Evolutionary conservation across 2,888 invertebrate genomes (phyloP), one percentile per base, ranked within the genome.

Genomic region (Parthenolecanium corni): DNA sequence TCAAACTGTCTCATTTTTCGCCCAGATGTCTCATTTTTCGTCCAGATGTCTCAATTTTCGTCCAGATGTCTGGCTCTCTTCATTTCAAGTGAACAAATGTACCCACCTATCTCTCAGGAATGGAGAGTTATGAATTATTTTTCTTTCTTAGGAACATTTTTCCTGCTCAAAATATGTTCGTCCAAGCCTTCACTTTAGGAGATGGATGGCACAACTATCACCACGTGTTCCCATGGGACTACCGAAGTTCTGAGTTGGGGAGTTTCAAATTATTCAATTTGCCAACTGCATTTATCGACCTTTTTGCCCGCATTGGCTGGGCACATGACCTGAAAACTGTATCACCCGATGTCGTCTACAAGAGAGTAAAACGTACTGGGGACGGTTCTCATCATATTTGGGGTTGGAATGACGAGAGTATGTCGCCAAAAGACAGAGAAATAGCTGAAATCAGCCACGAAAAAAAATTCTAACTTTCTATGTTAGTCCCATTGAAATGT

Each of bases 291-390:
- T 85, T 89, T 72, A 86, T 90, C 68, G 86, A 90, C 72, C 79
- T 86, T 71, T 87, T 86, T 75, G 84, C 88, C 12, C 82, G 80
- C 72, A 76, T 92, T 67, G 93, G 93, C 18, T 86, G 85, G 83
- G 91, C 89, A 0, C 90, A 90, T 72, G 90, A 92, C 73, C 73
- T 90, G 68, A 91, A 89, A 74, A 85, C 84, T 0, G 89, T 87
- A 0, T 83, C 86, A 0, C 71, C 77, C 11, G 83, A 84, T 56
- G 82, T 85, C 68, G 79, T 88, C 12, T 76, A 80, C 70, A 82
- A 79, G 69, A 77, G 89, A 18, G 85, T 85, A 0, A 73, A 79
- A 69, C 79, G 86, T 65, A 87, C 87, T 0, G 87, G 87, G 0
- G 66, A 66, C 42, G 66, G 66, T 16, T 53, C 65, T 21, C 64